Conservation (phyloP, 2,113 vertebrate species). For the Planiliza haematocheilus region DNA sequence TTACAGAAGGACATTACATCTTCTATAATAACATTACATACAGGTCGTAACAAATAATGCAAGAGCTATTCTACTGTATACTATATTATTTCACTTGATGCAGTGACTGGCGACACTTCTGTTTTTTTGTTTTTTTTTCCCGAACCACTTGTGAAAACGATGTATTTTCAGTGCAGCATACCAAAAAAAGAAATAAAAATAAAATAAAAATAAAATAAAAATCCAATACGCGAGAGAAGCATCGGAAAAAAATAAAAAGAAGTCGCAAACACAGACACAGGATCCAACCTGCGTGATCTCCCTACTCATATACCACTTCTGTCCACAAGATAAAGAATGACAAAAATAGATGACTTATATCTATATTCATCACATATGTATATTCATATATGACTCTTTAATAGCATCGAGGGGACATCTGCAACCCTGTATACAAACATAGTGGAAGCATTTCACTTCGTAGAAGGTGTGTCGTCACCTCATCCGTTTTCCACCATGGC, state of each 20-base stretch:
- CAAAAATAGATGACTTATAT: constrained; percentile 74
- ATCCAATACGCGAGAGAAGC: constrained; percentile 70
- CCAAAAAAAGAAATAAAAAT: constrained; percentile 70
- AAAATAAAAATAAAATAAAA: too few relatives aligned
- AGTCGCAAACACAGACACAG: constrained; percentile 76
- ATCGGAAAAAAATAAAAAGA: constrained; percentile 65
- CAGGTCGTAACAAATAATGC: constrained; percentile 92
- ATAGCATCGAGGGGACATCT: constrained; percentile 76
- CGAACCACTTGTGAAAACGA: constrained; percentile 83
- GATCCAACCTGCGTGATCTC: constrained; percentile 38
- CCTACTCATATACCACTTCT: constrained; percentile 37
- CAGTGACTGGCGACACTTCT: constrained; percentile 82
- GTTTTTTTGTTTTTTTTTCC: constrained; percentile 75
- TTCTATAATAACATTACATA: constrained; percentile 96
- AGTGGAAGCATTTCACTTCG: constrained; percentile 74
- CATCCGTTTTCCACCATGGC: constrained; percentile 49
- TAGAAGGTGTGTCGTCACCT: constrained; percentile 63
- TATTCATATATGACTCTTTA: constrained; percentile 72
- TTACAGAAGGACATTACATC: constrained; percentile 96
- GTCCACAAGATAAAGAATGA: constrained; percentile 53
- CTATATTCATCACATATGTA: constrained; percentile 44
- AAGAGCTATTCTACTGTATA: constrained; percentile 88
- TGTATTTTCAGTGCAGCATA: constrained; percentile 86
- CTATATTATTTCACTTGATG: constrained; percentile 84
- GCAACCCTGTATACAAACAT: constrained; percentile 76